Conservation (phyloP, 2,888 invertebrate genomes). For the Noctua comes region DNA sequence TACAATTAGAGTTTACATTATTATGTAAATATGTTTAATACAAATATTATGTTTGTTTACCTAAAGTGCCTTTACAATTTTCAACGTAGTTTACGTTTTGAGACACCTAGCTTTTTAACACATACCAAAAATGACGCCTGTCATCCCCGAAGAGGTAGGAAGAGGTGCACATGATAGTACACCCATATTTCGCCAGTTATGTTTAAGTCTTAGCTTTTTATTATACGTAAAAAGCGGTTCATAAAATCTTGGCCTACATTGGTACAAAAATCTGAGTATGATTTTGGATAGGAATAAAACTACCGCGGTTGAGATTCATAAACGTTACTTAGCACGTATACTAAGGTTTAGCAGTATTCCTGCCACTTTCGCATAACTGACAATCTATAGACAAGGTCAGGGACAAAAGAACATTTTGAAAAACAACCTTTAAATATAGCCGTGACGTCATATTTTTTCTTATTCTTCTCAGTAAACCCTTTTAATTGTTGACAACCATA, state of each 20-base stretch:
- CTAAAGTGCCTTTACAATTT: background rate
- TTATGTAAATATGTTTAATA: background rate
- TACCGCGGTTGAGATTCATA: background rate
- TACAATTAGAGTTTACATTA: background rate
- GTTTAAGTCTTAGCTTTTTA: too few relatives aligned
- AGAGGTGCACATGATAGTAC: too few relatives aligned
- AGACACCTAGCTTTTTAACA: background rate
- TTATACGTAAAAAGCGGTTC: too few relatives aligned
- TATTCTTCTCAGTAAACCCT: too few relatives aligned
- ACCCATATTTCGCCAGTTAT: too few relatives aligned
- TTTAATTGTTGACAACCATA: too few relatives aligned
- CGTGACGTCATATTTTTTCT: too few relatives aligned
- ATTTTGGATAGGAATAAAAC: background rate
- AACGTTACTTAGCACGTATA: background rate
- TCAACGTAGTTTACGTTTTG: background rate
- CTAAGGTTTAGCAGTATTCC: background rate
- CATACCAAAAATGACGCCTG: too few relatives aligned
- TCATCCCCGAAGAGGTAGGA: too few relatives aligned
- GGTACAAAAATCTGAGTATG: background rate
- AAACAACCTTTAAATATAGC: too few relatives aligned
- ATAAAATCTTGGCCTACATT: background rate
- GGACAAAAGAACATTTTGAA: too few relatives aligned
- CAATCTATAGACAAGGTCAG: background rate
- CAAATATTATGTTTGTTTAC: background rate
- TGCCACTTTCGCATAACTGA: background rate